A percentile compares a stretch with the other conserved stretches of the same genome.
Evolutionary conservation across 1,140 invertebrate genomes (phyloP).

Genomic region (Prorops nasuta): DNA sequence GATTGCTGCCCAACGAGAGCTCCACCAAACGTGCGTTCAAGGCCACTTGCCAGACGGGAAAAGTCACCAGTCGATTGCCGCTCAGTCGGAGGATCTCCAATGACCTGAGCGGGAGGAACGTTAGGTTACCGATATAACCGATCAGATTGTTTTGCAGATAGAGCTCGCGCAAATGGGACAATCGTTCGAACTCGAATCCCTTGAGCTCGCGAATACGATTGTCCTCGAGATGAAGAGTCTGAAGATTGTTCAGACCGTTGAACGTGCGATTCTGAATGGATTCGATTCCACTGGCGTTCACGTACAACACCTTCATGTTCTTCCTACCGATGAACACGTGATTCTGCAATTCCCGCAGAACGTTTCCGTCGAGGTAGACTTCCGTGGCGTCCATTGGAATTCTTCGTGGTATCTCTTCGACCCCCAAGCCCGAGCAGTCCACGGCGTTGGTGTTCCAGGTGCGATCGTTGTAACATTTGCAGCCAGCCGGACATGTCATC

Average conservation of each 20-base stretch:
- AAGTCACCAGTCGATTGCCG: slow-evolving; percentile 78
- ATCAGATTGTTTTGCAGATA: slow-evolving; percentile 87
- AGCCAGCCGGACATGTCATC: slow-evolving; percentile 90
- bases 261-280: slow-evolving; percentile 90
- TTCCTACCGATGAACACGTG: slow-evolving; percentile 90
- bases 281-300: slow-evolving; percentile 83
- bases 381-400: slow-evolving; percentile 94
- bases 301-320: slow-evolving; percentile 81
- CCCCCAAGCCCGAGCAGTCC: slow-evolving; percentile 79
- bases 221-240: slow-evolving; percentile 81
- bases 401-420: slow-evolving; percentile 73
- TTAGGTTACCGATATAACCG: slow-evolving; percentile 74
- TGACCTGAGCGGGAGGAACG: slow-evolving; percentile 73
- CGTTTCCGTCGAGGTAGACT: slow-evolving; percentile 87
- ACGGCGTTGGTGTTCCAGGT: slow-evolving; percentile 92
- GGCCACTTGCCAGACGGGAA: slow-evolving; percentile 81
- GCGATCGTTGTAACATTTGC: slow-evolving; percentile 89
- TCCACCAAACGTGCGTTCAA: slow-evolving; percentile 70
- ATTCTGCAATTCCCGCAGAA: slow-evolving; percentile 78
- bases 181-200: slow-evolving; percentile 87
- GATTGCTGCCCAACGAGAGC: slow-evolving; percentile 75
- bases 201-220: slow-evolving; percentile 78
- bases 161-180: slow-evolving; percentile 76
- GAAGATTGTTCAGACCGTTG: slow-evolving; percentile 79
- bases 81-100: slow-evolving; percentile 80